These are phyloP conservation scores for Corythoichthys haematopterus DNA, from an alignment of 2,113 vertebrate genomes.

Conservation along the genomic window DNA sequence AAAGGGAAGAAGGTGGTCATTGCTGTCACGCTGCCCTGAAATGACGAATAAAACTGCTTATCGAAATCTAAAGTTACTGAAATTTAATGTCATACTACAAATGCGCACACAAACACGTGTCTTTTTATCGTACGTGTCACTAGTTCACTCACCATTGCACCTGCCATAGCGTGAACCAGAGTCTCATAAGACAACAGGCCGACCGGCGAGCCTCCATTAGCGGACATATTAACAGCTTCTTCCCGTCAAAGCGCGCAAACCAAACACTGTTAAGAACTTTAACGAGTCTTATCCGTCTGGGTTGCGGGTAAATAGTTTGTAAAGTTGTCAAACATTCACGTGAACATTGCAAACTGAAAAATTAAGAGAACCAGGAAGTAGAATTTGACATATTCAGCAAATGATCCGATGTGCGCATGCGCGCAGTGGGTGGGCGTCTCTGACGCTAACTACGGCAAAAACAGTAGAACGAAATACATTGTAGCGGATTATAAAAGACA, in stretches of 20 bases:
- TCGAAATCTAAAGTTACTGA: background rate
- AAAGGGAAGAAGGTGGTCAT: conserved; percentile 77
- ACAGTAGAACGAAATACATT: too few relatives aligned
- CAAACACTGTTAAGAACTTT: background rate
- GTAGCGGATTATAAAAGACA: too few relatives aligned
- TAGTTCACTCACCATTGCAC: conserved; percentile 66
- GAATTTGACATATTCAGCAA: too few relatives aligned
- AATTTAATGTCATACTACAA: background rate
- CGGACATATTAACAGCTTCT: conserved; percentile 57
- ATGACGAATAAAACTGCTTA: conserved; percentile 9
- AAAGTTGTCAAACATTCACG: background rate
- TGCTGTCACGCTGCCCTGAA: conserved; percentile 74
- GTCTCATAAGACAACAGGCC: conserved; percentile 74
- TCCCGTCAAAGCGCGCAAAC: conserved; percentile 1
- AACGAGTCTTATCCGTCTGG: background rate
- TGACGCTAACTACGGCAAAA: too few relatives aligned
- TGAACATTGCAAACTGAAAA: background rate
- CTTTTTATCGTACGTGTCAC: background rate
- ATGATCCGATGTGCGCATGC: too few relatives aligned
- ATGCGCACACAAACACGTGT: background rate
- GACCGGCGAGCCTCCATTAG: conserved; percentile 34
- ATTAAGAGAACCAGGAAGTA: background rate
- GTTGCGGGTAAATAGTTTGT: background rate
- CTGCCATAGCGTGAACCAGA: conserved; percentile 75
- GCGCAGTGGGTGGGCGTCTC: too few relatives aligned